Evolutionary conservation across 2,113 vertebrate genomes (phyloP).

Genomic region (Caloenas nicobarica): DNA sequence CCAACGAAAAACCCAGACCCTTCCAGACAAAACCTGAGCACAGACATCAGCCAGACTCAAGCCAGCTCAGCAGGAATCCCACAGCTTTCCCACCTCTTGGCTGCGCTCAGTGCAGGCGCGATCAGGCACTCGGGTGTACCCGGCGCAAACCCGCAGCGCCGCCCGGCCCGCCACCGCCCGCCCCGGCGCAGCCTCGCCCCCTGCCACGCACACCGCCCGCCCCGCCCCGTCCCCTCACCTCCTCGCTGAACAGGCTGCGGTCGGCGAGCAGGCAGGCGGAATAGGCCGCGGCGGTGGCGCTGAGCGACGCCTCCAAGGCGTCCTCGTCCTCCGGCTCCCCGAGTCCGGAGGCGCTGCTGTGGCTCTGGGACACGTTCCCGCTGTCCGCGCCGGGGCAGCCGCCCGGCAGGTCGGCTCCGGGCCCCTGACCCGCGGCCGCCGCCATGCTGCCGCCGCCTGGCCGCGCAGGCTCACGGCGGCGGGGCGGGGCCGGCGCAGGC

Average conservation of each 20-base stretch:
- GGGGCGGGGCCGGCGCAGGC: not conserved
- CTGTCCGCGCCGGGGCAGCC: conserved; percentile 85
- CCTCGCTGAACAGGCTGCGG: conserved; percentile 60
- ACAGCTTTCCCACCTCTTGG: accelerated
- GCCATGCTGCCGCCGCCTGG: not conserved
- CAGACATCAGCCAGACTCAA: accelerated
- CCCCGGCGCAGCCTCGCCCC: not conserved
- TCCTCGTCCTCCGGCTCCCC: conserved; percentile 79
- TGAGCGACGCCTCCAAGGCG: conserved; percentile 75
- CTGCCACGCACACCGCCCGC: not conserved
- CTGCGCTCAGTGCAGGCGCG: accelerated
- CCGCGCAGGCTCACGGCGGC: not conserved
- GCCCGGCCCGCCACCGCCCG: not conserved
- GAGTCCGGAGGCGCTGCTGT: conserved; percentile 86
- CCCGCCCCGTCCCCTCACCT: not conserved
- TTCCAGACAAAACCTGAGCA: accelerated
- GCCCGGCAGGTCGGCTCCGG: conserved; percentile 64
- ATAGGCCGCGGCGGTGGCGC: conserved; percentile 61
- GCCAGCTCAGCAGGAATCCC: accelerated
- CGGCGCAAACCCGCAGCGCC: too few relatives aligned
- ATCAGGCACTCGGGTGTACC: too few relatives aligned
- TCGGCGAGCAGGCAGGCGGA: conserved; percentile 70
- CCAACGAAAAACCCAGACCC: too few relatives aligned
- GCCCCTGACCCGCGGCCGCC: accelerated
- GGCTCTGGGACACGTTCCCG: conserved; percentile 90